Evolutionary conservation across 1,140 invertebrate genomes (phyloP).

Genomic region (Drosophila bifasciata): DNA sequence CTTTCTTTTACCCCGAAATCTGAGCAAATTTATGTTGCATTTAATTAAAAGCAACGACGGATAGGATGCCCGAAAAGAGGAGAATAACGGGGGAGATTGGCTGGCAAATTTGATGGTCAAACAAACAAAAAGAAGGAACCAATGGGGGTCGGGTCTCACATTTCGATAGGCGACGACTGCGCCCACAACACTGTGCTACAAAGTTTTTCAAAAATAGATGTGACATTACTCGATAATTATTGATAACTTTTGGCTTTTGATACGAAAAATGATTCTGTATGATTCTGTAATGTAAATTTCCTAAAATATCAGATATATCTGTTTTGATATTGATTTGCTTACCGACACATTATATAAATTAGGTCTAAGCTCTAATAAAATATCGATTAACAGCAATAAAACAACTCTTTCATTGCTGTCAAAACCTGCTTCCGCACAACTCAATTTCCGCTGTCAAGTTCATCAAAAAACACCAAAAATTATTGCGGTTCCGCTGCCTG

Average conservation of each 20-base stretch:
- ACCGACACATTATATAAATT: no score
- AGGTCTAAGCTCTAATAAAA: constrained; percentile 3
- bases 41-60: constrained; percentile 53
- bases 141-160: constrained; percentile 9
- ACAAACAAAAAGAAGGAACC: constrained; percentile 24
- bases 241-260: no score
- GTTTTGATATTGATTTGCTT: no score
- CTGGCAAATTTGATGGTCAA: constrained; percentile 41
- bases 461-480: constrained; percentile 33
- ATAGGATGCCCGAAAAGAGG: not conserved
- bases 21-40: constrained; percentile 60
- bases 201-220: not conserved
- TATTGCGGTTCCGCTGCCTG: constrained; percentile 30
- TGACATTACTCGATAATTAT: no score
- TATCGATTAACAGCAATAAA: constrained; percentile 21
- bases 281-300: no score
- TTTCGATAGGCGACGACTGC: constrained; percentile 17
- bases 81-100: constrained; percentile 13
- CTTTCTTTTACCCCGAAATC: constrained; percentile 29
- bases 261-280: no score
- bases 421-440: constrained; percentile 13
- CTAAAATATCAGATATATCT: no score
- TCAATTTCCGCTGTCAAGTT: constrained; percentile 13
- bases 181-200: constrained; percentile 36
- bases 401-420: not conserved